Evolutionary conservation across 37 sponge, comb jelly and placozoan species (phyloP).

Genomic region (Cliona cf. orientalis): DNA sequence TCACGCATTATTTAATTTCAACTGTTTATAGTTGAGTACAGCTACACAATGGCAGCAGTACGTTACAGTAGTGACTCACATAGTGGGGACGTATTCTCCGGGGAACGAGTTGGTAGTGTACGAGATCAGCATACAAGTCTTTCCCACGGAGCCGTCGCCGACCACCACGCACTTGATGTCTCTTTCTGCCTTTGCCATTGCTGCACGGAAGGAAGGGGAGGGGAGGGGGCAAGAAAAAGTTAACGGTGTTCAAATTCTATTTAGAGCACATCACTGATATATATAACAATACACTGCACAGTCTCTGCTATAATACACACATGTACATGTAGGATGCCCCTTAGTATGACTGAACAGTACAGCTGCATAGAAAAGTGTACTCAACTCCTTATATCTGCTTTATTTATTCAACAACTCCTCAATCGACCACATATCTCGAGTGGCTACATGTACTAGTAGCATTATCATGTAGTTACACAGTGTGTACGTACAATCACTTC

Average conservation of each 20-base stretch:
- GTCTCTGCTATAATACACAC: too few relatives aligned
- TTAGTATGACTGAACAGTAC: too few relatives aligned
- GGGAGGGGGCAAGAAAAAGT: not conserved
- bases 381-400: too few relatives aligned
- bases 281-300: not conserved
- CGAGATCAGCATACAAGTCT: conserved; percentile 91
- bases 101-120: conserved; percentile 95
- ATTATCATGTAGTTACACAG: too few relatives aligned
- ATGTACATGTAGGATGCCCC: too few relatives aligned
- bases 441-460: too few relatives aligned
- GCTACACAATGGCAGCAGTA: not conserved
- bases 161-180: conserved; percentile 93
- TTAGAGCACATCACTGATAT: not conserved
- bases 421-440: too few relatives aligned
- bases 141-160: conserved; percentile 89
- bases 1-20: not conserved
- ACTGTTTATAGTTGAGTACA: not conserved
- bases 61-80: conserved; percentile 55
- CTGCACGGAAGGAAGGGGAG: not conserved
- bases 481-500: too few relatives aligned
- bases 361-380: too few relatives aligned
- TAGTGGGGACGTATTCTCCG: conserved; percentile 92
- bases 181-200: conserved; percentile 83
- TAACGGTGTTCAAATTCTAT: too few relatives aligned
- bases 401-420: too few relatives aligned